Conservation (phyloP, 2,888 invertebrate genomes). For the Philereme vetulata region DNA sequence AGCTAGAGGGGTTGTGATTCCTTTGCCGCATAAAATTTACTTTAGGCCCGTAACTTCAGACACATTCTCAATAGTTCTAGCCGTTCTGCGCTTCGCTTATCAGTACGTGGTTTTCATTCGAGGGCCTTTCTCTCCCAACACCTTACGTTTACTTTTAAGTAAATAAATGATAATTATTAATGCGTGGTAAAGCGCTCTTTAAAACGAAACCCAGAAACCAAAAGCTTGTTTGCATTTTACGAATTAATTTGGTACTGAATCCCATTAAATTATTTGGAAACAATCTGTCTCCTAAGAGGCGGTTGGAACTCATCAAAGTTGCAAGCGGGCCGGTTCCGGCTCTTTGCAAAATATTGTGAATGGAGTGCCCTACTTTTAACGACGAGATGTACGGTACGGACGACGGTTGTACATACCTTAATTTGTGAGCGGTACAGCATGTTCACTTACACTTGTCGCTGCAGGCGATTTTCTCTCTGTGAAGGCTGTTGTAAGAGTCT, state of each 20-base stretch:
- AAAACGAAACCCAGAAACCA: conserved; percentile 2
- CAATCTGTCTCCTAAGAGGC: conserved; percentile 27
- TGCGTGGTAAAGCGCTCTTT: not conserved
- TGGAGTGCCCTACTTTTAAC: conserved; percentile 45
- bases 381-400: conserved; percentile 19
- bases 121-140: no score
- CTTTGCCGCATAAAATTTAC: no score
- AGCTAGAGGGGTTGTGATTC: no score
- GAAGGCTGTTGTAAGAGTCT: not conserved
- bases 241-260: conserved; percentile 31
- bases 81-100: no score
- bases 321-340: conserved; percentile 38
- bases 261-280: conserved; percentile 32
- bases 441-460: conserved; percentile 6
- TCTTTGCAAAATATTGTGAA: conserved; percentile 46
- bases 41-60: no score
- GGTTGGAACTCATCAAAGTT: conserved; percentile 46
- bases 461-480: conserved; percentile 1
- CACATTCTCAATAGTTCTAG: no score
- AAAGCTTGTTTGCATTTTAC: conserved; percentile 18
- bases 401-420: conserved; percentile 6
- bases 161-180: not conserved
- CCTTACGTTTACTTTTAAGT: no score
- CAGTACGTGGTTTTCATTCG: no score
- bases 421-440: conserved; percentile 10